Percentiles rank a stretch among this genome's conserved stretches.
These are phyloP conservation scores for Epirrita christyi DNA, from an alignment of 2,888 invertebrate species.

Conservation along the genomic window DNA sequence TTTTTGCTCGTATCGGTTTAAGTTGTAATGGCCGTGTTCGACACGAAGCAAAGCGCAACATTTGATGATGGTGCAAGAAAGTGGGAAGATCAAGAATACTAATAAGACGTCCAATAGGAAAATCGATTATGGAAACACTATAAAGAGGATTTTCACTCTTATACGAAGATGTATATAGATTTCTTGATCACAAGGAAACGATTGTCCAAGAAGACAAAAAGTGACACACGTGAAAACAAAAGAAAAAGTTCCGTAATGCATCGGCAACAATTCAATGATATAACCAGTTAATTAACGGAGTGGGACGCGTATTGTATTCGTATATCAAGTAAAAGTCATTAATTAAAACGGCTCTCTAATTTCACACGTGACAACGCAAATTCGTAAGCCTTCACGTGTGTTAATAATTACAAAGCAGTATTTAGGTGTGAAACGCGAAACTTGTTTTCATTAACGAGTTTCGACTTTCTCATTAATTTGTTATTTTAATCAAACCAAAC, in stretches of 20 bases:
- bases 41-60: conserved; percentile 43
- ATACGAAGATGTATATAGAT: background rate
- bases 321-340: conserved; percentile 65
- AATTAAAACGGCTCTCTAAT: conserved; percentile 75
- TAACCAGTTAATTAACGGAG: conserved; percentile 40
- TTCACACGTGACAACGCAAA: conserved; percentile 75
- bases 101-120: conserved; percentile 20
- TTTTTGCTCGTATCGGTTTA: conserved; percentile 64
- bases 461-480: conserved; percentile 70
- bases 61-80: conserved; percentile 40
- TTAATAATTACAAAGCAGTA: conserved; percentile 71
- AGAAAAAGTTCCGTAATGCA: conserved; percentile 16
- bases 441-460: conserved; percentile 63
- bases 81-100: conserved; percentile 35
- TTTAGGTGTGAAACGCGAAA: conserved; percentile 64
- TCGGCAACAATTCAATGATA: conserved; percentile 20
- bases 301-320: conserved; percentile 48
- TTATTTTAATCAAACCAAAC: conserved; percentile 63
- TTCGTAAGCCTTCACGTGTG: conserved; percentile 56
- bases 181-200: background rate
- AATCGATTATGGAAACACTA: background rate
- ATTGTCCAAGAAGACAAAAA: conserved; percentile 4
- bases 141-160: background rate
- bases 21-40: conserved; percentile 65
- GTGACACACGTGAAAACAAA: conserved; percentile 22